A percentile compares a stretch with the other conserved stretches of the same genome.
These are phyloP conservation scores for Epinotia nisella DNA, from an alignment of 2,888 invertebrate species.

Conservation along the genomic window DNA sequence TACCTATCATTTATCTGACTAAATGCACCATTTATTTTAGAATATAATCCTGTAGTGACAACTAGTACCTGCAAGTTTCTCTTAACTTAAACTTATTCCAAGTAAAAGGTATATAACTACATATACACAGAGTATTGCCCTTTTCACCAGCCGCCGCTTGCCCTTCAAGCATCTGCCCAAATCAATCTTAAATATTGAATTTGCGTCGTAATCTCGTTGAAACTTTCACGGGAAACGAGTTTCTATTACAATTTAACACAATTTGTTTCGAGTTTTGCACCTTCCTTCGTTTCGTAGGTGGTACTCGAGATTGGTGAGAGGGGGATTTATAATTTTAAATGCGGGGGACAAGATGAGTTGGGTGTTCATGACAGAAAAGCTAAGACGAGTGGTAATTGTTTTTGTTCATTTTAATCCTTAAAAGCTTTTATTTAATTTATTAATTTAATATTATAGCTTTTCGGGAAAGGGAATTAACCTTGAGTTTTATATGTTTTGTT, in stretches of 20 bases:
- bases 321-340: slow-evolving; percentile 73
- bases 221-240: slow-evolving; percentile 82
- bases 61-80: background rate
- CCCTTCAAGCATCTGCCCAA: slow-evolving; percentile 79
- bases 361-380: slow-evolving; percentile 15
- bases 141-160: slow-evolving; percentile 60
- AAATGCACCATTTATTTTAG: no score
- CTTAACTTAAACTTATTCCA: background rate
- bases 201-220: slow-evolving; percentile 81
- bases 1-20: no score
- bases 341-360: slow-evolving; percentile 49
- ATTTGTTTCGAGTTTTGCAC: slow-evolving; percentile 82
- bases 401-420: background rate
- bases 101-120: slow-evolving; percentile 31
- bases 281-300: slow-evolving; percentile 63
- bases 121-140: slow-evolving; percentile 48
- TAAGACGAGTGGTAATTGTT: background rate
- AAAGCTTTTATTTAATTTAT: background rate
- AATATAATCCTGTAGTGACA: no score
- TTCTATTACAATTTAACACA: slow-evolving; percentile 83
- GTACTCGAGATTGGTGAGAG: slow-evolving; percentile 68
- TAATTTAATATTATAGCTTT: no score
- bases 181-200: slow-evolving; percentile 85
- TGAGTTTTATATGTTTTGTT: no score
- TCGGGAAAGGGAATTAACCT: no score